Conservation (phyloP, 2,797 vertebrate genomes). For the Sarcophilus harrisii region DNA sequence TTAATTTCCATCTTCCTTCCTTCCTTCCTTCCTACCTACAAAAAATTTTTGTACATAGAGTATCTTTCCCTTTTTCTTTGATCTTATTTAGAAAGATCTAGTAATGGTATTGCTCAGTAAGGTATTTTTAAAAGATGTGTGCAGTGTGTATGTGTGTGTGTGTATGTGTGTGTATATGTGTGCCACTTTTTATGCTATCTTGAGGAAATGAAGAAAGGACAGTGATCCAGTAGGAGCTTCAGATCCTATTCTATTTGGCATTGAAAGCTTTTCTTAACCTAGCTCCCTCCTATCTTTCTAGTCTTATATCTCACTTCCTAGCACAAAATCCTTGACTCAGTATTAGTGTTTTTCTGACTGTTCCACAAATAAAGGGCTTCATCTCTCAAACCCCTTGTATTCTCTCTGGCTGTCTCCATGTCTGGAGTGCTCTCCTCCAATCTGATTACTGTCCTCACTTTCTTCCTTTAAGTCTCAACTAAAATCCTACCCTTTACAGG, state of each 20-base stretch:
- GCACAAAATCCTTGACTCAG: not conserved
- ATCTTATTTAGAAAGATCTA: no score
- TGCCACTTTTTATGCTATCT: no score
- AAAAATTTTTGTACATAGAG: no score
- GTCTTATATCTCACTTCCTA: not conserved
- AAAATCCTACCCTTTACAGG: not conserved
- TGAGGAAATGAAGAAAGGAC: no score
- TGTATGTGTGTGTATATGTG: no score
- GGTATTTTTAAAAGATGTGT: no score
- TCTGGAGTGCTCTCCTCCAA: not conserved
- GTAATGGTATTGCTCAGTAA: no score
- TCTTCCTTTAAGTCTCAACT: not conserved
- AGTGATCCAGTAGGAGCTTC: no score
- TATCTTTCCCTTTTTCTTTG: no score
- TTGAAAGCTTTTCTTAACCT: not conserved
- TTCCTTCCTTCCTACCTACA: no score
- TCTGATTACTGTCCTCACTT: not conserved
- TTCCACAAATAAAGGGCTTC: not conserved
- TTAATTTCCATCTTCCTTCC: no score
- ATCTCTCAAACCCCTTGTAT: not conserved
- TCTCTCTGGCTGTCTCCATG: not conserved
- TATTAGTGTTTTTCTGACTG: not conserved
- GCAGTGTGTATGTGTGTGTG: no score
- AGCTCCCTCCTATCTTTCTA: not conserved
- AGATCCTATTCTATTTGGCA: not conserved